These are phyloP conservation scores for Microplitis manilae DNA, from an alignment of 2,888 invertebrate genomes.

Conservation along the genomic window DNA sequence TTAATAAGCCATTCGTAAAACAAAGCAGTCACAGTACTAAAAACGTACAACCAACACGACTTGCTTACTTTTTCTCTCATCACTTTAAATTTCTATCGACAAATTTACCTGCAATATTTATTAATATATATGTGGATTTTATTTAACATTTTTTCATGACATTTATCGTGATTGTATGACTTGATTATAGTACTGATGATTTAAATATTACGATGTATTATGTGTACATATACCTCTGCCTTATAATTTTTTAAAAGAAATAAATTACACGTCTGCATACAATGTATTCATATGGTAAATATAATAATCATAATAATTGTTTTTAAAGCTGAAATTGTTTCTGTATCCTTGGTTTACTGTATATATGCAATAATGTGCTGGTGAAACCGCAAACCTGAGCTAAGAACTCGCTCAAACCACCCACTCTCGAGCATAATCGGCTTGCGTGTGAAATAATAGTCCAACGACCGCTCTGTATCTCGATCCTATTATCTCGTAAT, in stretches of 20 bases:
- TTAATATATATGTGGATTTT: not conserved
- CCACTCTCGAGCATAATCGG: conserved; percentile 52
- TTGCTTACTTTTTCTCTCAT: conserved; percentile 1
- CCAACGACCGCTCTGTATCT: conserved; percentile 51
- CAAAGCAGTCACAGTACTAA: conserved; percentile 47
- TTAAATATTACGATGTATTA: not conserved
- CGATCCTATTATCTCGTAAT: conserved; percentile 59
- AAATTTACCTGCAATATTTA: not conserved
- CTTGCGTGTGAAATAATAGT: conserved; percentile 52
- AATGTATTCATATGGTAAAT: not conserved
- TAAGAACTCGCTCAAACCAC: conserved; percentile 27
- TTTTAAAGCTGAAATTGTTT: not conserved
- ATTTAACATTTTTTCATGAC: not conserved
- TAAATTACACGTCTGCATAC: not conserved
- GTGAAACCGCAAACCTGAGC: not conserved
- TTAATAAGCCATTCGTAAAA: conserved; percentile 64
- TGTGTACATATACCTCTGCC: not conserved
- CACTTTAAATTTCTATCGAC: not conserved
- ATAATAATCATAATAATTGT: not conserved
- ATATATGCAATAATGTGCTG: not conserved
- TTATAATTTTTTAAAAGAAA: not conserved
- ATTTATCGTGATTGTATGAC: not conserved
- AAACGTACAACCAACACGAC: conserved; percentile 32
- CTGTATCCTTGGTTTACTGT: not conserved
- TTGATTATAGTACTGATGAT: not conserved